These are phyloP conservation scores for Casuarius casuarius DNA, from an alignment of 2,113 vertebrate species.

Conservation along the genomic window DNA sequence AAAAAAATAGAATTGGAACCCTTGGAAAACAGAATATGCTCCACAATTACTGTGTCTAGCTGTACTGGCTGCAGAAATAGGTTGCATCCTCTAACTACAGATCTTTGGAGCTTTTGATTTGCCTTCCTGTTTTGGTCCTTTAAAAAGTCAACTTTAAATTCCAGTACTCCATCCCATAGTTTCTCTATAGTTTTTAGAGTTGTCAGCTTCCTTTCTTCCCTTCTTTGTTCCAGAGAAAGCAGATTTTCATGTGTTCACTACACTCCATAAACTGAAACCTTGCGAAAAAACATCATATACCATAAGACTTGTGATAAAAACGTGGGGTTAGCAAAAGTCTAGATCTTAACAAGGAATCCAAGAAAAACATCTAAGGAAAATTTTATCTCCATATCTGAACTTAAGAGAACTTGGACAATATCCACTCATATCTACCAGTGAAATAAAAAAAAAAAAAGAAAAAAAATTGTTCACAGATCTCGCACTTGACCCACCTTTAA, in stretches of 20 bases:
- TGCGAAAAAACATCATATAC: background rate
- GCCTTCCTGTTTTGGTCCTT: background rate
- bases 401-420: background rate
- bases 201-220: background rate
- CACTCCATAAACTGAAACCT: background rate
- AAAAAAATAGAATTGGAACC: background rate
- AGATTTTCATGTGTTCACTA: background rate
- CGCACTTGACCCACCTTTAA: background rate
- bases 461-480: background rate
- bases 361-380: background rate
- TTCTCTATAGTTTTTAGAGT: background rate
- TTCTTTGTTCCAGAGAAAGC: background rate
- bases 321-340: background rate
- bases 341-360: background rate
- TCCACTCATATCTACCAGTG: background rate
- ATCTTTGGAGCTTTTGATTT: background rate
- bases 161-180: background rate
- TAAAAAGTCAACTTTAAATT: constrained; percentile 11
- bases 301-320: background rate
- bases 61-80: constrained; percentile 37
- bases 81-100: constrained; percentile 20
- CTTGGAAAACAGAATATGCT: constrained; percentile 18
- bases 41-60: constrained; percentile 39
- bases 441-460: background rate
- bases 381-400: background rate